Evolutionary conservation across 1,140 invertebrate genomes (phyloP).

Genomic region (Periplaneta americana): DNA sequence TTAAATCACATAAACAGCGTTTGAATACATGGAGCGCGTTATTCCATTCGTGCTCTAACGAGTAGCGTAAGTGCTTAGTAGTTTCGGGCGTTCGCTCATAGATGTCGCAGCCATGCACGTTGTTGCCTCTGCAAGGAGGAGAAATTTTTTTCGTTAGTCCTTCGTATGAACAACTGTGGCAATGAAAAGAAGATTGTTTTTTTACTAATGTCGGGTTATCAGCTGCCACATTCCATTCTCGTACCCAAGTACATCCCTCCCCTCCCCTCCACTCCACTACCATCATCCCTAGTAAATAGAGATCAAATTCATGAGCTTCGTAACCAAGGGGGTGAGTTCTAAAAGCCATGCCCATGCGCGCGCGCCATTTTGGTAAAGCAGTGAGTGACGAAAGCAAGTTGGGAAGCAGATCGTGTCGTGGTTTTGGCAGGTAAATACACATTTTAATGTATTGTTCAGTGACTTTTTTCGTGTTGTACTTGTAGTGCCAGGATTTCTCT

Average conservation of each 20-base stretch:
- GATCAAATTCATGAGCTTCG: background rate
- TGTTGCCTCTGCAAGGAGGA: background rate
- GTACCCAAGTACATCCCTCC: background rate
- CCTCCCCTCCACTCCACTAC: background rate
- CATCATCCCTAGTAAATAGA: background rate
- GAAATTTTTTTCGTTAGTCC: too few species aligned
- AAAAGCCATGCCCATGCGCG: background rate
- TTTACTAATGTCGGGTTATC: background rate
- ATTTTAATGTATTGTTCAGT: background rate
- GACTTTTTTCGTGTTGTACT: background rate
- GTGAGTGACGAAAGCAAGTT: background rate
- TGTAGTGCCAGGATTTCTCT: background rate
- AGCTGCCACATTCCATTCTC: background rate
- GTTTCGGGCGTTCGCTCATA: background rate
- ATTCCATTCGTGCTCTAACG: background rate
- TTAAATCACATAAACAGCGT: too few species aligned
- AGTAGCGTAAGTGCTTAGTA: background rate
- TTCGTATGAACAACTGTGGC: background rate
- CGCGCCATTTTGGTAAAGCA: background rate
- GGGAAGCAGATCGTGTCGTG: background rate
- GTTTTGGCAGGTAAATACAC: background rate
- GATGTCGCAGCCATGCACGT: background rate
- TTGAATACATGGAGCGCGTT: too few species aligned
- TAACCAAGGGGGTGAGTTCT: background rate
- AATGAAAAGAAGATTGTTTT: background rate